Evolutionary conservation across 1,140 invertebrate genomes (phyloP), one percentile per base, ranked within the genome.

Genomic region (Lucilia cuprina): DNA sequence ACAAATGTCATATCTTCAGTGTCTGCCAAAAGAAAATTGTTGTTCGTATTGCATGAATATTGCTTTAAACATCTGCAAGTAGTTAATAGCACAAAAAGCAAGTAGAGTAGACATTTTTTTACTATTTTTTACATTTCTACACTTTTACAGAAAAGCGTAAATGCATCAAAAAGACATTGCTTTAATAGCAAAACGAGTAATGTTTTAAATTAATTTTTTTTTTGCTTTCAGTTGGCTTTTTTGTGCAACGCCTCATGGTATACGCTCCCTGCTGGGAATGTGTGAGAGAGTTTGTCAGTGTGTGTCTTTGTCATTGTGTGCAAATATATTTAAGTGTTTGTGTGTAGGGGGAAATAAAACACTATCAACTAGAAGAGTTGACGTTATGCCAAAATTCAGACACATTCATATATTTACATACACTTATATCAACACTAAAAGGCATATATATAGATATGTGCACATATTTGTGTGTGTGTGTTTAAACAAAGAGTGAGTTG

Each of bases 31-130:
- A 70, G 65, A 70, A 70, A 70, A n/a, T 17, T n/a, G n/a, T 17
- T 70, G 65, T 30, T 30, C 25, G 21, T 25, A 70, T 25, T 19
- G 65, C n/a, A 70, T 70, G 65, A 70, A 70, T 70, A 70, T 70
- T 70, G 65, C 65, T 70, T 70, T 70, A 70, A 70, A 70, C 65
- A 70, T 70, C 65, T 70, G 65, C n/a, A 70, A 70, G 65, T 70
- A 70, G 65, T 70, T 70, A 70, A 70, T 19, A 70, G 65, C n/a
- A 70, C 65, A 25, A 55, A 55, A 55, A 55, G 8, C n/a, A 25
- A 70, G 19, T 25, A 70, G 65, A 70, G 19, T 60, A 70, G 65
- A 70, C 25, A 7, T 70, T 70, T 60, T 30, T n/a, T 60, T n/a
- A n/a, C n/a, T 2, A 7, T 60, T 17, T n/a, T n/a, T n/a, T 30